Percentiles rank a stretch among this genome's conserved stretches.
Evolutionary conservation across 2,113 vertebrate genomes (phyloP).

Genomic region (Porphyrio hochstetteri): DNA sequence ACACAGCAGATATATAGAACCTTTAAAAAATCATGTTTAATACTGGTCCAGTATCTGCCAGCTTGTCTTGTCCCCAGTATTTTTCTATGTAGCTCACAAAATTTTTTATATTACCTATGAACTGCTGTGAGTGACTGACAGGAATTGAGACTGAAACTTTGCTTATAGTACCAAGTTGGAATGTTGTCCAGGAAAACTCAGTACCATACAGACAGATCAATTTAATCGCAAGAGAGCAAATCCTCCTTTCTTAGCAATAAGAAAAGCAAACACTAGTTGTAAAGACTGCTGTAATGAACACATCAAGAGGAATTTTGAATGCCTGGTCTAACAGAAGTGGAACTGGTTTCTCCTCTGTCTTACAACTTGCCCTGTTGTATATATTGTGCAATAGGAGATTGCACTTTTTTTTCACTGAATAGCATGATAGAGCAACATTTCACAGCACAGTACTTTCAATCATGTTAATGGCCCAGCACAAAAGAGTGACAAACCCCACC

Average conservation of each 20-base stretch:
- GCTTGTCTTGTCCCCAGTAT: neutral
- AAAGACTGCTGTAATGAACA: neutral
- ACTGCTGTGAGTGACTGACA: neutral
- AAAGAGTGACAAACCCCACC: neutral
- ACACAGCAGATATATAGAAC: neutral
- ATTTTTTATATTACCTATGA: neutral
- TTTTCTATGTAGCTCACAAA: neutral
- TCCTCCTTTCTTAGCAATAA: neutral
- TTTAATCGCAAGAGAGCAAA: neutral
- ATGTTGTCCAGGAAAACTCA: neutral
- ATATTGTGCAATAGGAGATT: neutral
- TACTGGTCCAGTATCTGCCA: neutral
- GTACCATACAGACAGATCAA: neutral
- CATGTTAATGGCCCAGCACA: neutral
- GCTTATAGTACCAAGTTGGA: neutral
- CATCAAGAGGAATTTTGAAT: neutral
- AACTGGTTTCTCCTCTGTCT: neutral
- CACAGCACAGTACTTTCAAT: neutral
- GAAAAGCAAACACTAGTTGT: slow-evolving; percentile 15
- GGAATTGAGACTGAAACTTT: neutral
- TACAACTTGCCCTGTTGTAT: neutral
- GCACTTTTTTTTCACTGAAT: neutral
- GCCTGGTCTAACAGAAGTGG: neutral
- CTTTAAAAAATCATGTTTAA: neutral
- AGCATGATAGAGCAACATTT: neutral